A percentile compares a stretch with the other conserved stretches of the same genome.
Evolutionary conservation across 2,797 vertebrate genomes (phyloP).

Genomic region (Platyrinchus mystaceus): DNA sequence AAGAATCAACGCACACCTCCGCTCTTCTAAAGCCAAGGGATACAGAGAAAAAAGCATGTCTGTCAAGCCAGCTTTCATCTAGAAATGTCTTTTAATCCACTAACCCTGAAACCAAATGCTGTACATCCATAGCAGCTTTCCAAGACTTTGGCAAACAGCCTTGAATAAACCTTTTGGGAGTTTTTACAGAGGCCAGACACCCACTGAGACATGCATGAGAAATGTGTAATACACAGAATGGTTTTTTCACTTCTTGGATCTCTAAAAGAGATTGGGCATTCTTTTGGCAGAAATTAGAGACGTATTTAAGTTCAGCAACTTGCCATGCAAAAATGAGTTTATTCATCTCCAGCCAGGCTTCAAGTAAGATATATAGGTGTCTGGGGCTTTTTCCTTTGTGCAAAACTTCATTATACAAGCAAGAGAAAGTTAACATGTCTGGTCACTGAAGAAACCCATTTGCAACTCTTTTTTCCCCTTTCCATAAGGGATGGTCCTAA

Average conservation of each 20-base stretch:
- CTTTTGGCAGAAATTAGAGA: conserved; percentile 34
- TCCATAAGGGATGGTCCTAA: background rate
- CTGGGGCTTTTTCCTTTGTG: background rate
- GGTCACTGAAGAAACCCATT: background rate
- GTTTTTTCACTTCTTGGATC: background rate
- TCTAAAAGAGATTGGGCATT: background rate
- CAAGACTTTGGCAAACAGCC: background rate
- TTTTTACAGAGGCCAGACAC: conserved; percentile 24
- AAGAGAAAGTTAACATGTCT: background rate
- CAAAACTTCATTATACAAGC: conserved; percentile 21
- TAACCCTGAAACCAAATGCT: background rate
- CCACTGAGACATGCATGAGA: conserved; percentile 13
- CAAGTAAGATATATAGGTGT: conserved; percentile 11
- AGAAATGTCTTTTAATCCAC: background rate
- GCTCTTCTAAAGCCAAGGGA: background rate
- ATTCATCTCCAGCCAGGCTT: conserved; percentile 23
- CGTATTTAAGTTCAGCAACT: background rate
- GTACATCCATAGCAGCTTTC: background rate
- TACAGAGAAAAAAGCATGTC: background rate
- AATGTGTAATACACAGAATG: background rate
- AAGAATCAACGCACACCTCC: fast-evolving
- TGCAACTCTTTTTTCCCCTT: background rate
- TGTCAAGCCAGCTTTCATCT: background rate
- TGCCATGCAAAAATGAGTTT: conserved; percentile 9
- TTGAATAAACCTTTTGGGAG: background rate